Conservation (phyloP, 2,797 vertebrate genomes). For the Mallotus villosus region DNA sequence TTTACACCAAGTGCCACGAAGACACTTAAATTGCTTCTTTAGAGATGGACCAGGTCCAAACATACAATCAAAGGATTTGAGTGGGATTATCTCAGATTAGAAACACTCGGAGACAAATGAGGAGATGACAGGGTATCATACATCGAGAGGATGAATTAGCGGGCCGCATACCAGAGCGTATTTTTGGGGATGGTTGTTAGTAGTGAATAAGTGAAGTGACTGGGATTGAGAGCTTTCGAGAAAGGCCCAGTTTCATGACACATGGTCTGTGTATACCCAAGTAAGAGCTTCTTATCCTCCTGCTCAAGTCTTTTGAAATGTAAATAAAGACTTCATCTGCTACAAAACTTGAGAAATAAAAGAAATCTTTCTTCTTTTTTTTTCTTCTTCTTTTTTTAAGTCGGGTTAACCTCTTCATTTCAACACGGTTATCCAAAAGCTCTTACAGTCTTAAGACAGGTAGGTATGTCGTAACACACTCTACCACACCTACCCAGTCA, state of each 20-base stretch:
- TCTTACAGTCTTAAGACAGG: no score
- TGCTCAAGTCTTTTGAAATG: conserved; percentile 59
- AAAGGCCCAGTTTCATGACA: conserved; percentile 60
- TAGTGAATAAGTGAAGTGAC: conserved; percentile 59
- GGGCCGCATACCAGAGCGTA: conserved; percentile 81
- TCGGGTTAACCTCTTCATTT: conserved; percentile 33
- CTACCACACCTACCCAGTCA: no score
- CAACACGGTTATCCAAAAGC: conserved; percentile 8
- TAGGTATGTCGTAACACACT: no score
- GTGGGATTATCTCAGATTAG: conserved; percentile 97
- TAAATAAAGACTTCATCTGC: conserved; percentile 70
- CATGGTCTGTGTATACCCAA: conserved; percentile 67
- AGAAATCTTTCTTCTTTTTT: conserved; percentile 33
- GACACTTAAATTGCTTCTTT: conserved; percentile 92
- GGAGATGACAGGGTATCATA: conserved; percentile 88
- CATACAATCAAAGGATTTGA: conserved; percentile 99
- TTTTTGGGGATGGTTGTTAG: conserved; percentile 67
- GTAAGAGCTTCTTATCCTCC: conserved; percentile 70
- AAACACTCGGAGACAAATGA: conserved; percentile 85
- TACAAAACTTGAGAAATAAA: conserved; percentile 41
- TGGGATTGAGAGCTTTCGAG: conserved; percentile 56
- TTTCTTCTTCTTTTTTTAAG: conserved; percentile 32
- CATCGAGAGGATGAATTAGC: conserved; percentile 88
- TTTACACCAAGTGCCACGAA: conserved; percentile 92
- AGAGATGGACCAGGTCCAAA: conserved; percentile 95